phyloP scores from a whole-genome alignment of 2,888 invertebrate species.

The Pecten maximus region DNA sequence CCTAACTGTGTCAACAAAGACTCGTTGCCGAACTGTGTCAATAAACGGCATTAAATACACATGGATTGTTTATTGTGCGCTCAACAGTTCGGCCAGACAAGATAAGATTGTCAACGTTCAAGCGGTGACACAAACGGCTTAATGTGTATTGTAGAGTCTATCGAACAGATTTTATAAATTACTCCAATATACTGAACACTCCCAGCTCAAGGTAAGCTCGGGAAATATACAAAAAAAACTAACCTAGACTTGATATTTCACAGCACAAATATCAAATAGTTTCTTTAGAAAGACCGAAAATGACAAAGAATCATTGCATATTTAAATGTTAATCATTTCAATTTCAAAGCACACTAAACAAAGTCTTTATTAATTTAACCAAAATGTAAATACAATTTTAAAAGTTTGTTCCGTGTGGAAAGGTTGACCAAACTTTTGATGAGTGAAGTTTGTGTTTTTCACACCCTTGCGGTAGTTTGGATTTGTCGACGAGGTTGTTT shows the following conservation, averaged over 20 bases:
- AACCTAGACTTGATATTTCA: too few species aligned
- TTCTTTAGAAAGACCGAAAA: neutral
- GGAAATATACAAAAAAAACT: neutral
- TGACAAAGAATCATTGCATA: neutral
- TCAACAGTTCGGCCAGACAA: neutral
- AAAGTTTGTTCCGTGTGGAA: neutral
- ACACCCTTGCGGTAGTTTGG: neutral
- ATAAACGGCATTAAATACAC: neutral
- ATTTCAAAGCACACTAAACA: neutral
- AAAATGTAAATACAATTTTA: too few species aligned
- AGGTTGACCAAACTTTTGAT: neutral
- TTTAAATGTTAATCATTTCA: neutral
- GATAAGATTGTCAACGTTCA: conserved; percentile 1
- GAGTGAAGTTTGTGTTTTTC: neutral
- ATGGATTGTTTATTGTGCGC: neutral
- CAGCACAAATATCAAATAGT: neutral
- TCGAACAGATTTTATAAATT: neutral
- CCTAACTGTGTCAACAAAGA: conserved; percentile 15
- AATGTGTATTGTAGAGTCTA: neutral
- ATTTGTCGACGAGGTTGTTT: neutral
- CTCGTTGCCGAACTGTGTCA: conserved; percentile 13
- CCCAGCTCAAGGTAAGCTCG: neutral
- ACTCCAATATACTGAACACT: neutral
- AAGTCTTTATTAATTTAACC: neutral
- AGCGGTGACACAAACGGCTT: neutral